phyloP scores from a whole-genome alignment of 2,888 invertebrate genomes.

The Leptinotarsa juncta region DNA sequence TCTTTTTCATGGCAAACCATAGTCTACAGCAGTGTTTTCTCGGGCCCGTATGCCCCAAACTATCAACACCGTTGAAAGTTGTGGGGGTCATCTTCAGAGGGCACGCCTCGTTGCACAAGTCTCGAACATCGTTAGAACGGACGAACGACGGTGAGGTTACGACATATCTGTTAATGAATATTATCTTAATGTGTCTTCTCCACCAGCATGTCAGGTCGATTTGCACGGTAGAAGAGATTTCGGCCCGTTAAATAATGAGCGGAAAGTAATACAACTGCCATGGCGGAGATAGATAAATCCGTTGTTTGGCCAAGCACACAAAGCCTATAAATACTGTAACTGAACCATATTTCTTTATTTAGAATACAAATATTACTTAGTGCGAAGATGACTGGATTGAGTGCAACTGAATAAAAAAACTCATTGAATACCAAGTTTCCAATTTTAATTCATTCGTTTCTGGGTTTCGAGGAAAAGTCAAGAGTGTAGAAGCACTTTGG shows the following conservation, averaged over 20 bases:
- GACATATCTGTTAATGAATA: constrained; percentile 57
- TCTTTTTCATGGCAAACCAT: background rate
- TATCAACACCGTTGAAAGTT: constrained; percentile 31
- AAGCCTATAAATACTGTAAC: no score
- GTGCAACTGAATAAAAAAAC: no score
- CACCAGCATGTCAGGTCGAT: constrained; percentile 52
- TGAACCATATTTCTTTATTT: no score
- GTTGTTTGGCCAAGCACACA: background rate
- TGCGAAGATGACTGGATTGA: no score
- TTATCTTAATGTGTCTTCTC: constrained; percentile 62
- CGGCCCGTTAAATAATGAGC: constrained; percentile 23
- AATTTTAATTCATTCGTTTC: no score
- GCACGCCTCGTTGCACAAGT: constrained; percentile 59
- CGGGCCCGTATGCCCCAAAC: constrained; percentile 25
- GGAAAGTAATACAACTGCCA: background rate
- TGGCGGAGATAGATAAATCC: no score
- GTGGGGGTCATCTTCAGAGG: constrained; percentile 47
- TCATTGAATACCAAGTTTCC: no score
- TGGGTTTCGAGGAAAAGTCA: no score
- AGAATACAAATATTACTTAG: no score
- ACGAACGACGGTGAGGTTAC: constrained; percentile 22
- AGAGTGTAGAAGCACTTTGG: no score
- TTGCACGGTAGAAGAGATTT: constrained; percentile 44
- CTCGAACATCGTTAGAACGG: constrained; percentile 52
- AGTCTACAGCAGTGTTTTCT: background rate